These are phyloP conservation scores for Chloroclystis v-ata DNA, from an alignment of 2,888 invertebrate species.

Conservation along the genomic window DNA sequence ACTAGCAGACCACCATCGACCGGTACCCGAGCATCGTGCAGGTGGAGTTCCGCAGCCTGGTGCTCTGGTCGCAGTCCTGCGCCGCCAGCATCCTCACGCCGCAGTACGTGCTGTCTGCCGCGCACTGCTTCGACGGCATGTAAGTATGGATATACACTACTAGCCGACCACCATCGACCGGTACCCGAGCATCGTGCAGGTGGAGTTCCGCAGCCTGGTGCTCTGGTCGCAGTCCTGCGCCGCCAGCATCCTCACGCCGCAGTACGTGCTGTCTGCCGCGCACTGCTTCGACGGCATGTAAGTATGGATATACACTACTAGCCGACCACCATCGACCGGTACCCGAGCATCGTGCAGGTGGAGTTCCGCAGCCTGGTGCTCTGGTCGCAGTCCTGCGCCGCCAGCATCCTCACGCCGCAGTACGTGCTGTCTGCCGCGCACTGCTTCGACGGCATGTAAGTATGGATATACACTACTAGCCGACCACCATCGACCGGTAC, in stretches of 20 bases:
- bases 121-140: slow-evolving; percentile 27
- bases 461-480: background rate
- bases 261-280: slow-evolving; percentile 31
- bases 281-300: slow-evolving; percentile 27
- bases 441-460: slow-evolving; percentile 25
- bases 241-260: slow-evolving; percentile 40
- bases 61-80: slow-evolving; percentile 43
- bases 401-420: slow-evolving; percentile 37
- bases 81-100: slow-evolving; percentile 42
- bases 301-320: background rate
- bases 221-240: slow-evolving; percentile 46
- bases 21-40: slow-evolving; percentile 41
- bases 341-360: slow-evolving; percentile 40
- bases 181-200: slow-evolving; percentile 42
- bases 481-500: slow-evolving; percentile 31
- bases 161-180: slow-evolving; percentile 34
- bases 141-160: slow-evolving; percentile 1
- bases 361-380: slow-evolving; percentile 7
- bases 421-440: slow-evolving; percentile 33
- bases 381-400: slow-evolving; percentile 48
- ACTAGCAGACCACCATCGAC: slow-evolving; percentile 34
- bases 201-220: slow-evolving; percentile 4
- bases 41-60: slow-evolving; percentile 10
- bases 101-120: slow-evolving; percentile 30
- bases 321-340: slow-evolving; percentile 36